Conservation (phyloP, 2,113 vertebrate species). For the Herpailurus yagouaroundi region DNA sequence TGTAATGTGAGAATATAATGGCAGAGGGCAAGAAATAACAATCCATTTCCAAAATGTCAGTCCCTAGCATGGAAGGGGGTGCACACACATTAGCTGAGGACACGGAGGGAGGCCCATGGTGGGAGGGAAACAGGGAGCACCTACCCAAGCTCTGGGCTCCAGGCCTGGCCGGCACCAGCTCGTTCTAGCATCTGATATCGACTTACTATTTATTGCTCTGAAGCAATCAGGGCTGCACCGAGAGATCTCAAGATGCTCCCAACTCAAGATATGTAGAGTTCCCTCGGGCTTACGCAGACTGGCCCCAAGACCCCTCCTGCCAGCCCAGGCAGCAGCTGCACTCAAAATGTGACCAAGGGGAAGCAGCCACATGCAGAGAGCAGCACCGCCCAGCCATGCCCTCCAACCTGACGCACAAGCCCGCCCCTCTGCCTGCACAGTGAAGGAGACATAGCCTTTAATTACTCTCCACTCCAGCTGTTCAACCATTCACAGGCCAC, state of each 20-base stretch:
- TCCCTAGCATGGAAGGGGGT: rapidly evolving
- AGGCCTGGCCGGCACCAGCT: rapidly evolving
- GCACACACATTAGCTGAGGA: rapidly evolving
- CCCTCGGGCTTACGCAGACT: too few species aligned
- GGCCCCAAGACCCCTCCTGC: background rate
- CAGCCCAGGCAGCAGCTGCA: rapidly evolving
- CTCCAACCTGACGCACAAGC: rapidly evolving
- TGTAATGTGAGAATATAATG: rapidly evolving
- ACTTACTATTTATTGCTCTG: background rate
- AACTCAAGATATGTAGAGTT: rapidly evolving
- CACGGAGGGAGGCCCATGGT: rapidly evolving
- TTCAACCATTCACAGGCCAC: rapidly evolving
- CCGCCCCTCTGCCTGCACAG: rapidly evolving
- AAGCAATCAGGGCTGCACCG: rapidly evolving
- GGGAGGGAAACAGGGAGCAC: rapidly evolving
- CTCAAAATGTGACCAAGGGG: rapidly evolving
- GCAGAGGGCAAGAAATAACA: background rate
- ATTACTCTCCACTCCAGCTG: background rate
- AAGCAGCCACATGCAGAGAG: rapidly evolving
- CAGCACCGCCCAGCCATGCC: rapidly evolving
- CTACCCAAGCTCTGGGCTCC: rapidly evolving
- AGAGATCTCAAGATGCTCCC: background rate
- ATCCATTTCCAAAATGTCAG: background rate
- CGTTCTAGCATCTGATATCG: too few species aligned
- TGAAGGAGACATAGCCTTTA: rapidly evolving